phyloP scores from a whole-genome alignment of 2,888 invertebrate species.

The Eristalis arbustorum region DNA sequence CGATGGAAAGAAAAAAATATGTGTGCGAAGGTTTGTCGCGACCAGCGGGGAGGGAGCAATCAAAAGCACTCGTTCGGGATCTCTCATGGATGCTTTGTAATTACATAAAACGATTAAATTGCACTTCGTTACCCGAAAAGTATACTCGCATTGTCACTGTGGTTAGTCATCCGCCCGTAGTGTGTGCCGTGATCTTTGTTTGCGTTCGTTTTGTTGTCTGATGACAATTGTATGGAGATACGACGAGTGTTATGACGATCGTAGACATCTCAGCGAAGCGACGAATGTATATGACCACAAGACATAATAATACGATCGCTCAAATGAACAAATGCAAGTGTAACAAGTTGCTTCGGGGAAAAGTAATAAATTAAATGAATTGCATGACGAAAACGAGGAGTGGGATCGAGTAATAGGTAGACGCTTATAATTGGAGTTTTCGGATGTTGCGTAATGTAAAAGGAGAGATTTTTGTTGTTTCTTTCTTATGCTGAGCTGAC shows the following conservation, averaged over 20 bases:
- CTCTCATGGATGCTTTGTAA: conserved; percentile 23
- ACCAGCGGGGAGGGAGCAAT: not conserved
- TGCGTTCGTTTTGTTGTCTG: conserved; percentile 1
- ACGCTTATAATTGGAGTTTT: conserved; percentile 29
- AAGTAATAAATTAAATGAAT: conserved; percentile 27
- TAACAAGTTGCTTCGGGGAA: conserved; percentile 13
- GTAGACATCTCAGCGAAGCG: conserved; percentile 39
- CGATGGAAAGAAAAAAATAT: not conserved
- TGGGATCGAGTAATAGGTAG: not conserved
- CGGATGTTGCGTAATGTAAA: conserved; percentile 14
- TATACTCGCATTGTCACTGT: not conserved
- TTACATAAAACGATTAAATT: conserved; percentile 50
- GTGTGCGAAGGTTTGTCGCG: not conserved
- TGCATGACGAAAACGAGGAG: conserved; percentile 5
- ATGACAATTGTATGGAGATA: conserved; percentile 19
- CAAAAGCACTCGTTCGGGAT: not conserved
- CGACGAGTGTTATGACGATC: conserved; percentile 3
- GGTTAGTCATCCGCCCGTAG: not conserved
- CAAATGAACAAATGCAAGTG: conserved; percentile 41
- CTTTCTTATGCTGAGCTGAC: not conserved
- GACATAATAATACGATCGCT: conserved; percentile 36
- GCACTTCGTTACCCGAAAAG: conserved; percentile 49
- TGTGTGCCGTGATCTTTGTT: not conserved
- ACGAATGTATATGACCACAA: conserved; percentile 41
- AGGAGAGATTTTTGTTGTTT: conserved; percentile 6